A percentile compares a stretch with the other conserved stretches of the same genome.
These are phyloP conservation scores for Cossypha dichroa DNA, from an alignment of 2,797 vertebrate species.

Conservation along the genomic window DNA sequence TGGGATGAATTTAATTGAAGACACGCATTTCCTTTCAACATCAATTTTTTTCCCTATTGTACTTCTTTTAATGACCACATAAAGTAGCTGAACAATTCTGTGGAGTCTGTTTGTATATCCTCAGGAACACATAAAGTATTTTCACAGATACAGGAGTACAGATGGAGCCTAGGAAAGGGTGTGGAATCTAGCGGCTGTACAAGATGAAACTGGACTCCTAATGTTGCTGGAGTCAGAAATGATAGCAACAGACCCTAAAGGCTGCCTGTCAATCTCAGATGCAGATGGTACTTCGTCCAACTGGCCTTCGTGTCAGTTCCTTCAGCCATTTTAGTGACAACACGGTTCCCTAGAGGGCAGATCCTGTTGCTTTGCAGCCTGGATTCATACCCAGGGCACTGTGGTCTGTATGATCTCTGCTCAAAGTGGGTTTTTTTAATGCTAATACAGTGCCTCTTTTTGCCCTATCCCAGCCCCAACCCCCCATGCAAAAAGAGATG, in stretches of 20 bases:
- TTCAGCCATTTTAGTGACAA: slow-evolving; percentile 70
- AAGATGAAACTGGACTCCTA: slow-evolving; percentile 44
- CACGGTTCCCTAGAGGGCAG: slow-evolving; percentile 47
- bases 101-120: not conserved
- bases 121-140: slow-evolving; percentile 12
- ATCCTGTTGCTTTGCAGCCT: slow-evolving; percentile 67
- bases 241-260: slow-evolving; percentile 60
- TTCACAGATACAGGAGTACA: slow-evolving; percentile 21
- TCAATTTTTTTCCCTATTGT: not conserved
- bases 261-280: slow-evolving; percentile 68
- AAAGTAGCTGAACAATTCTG: slow-evolving; percentile 20
- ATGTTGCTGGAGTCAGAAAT: slow-evolving; percentile 32
- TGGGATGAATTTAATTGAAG: slow-evolving; percentile 42
- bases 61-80: slow-evolving; percentile 38
- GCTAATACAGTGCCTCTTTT: slow-evolving; percentile 29
- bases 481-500: not conserved
- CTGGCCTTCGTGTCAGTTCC: slow-evolving; percentile 66
- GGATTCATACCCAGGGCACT: slow-evolving; percentile 52
- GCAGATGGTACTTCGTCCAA: slow-evolving; percentile 69
- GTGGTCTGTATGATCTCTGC: slow-evolving; percentile 19
- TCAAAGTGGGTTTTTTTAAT: slow-evolving; percentile 45
- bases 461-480: not conserved
- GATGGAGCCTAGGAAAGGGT: slow-evolving; percentile 42
- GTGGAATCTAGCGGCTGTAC: not conserved
- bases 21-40: slow-evolving; percentile 20